Conservation (phyloP, 2,113 vertebrate genomes). For the Orientallactaga bullata region DNA sequence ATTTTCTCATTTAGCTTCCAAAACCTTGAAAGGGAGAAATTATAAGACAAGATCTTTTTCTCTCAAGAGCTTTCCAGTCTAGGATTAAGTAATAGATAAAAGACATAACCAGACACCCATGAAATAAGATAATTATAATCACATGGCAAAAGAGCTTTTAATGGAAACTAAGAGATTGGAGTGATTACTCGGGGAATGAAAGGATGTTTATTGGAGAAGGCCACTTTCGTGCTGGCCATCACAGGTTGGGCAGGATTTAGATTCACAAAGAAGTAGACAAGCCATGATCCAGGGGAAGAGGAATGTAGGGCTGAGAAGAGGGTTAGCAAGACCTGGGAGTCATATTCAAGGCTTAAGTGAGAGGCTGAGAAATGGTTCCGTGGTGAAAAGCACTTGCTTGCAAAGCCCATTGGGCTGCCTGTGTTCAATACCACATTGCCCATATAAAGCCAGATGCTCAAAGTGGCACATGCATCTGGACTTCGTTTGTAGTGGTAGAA, state of each 20-base stretch:
- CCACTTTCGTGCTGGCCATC: neutral
- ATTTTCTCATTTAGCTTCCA: constrained; percentile 64
- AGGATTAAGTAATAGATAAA: constrained; percentile 70
- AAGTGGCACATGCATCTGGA: no score
- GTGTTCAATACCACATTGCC: no score
- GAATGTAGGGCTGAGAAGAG: neutral
- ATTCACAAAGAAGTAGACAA: neutral
- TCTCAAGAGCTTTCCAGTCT: constrained; percentile 62
- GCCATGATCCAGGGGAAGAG: neutral
- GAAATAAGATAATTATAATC: constrained; percentile 68
- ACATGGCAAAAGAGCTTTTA: constrained; percentile 56
- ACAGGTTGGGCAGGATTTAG: neutral
- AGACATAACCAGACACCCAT: constrained; percentile 46
- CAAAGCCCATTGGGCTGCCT: no score
- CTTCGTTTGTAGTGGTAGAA: no score
- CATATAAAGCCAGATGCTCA: no score
- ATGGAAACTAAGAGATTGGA: constrained; percentile 44
- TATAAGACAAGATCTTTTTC: constrained; percentile 50
- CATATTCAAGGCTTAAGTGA: neutral
- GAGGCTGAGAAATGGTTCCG: no score
- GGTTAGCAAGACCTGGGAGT: no score
- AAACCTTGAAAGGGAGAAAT: constrained; percentile 64
- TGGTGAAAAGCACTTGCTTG: no score
- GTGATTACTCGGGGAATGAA: constrained; percentile 46
- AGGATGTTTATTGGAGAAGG: constrained; percentile 21